Conservation (phyloP, 2,797 vertebrate genomes). For the Hyperoplus lanceolatus region DNA sequence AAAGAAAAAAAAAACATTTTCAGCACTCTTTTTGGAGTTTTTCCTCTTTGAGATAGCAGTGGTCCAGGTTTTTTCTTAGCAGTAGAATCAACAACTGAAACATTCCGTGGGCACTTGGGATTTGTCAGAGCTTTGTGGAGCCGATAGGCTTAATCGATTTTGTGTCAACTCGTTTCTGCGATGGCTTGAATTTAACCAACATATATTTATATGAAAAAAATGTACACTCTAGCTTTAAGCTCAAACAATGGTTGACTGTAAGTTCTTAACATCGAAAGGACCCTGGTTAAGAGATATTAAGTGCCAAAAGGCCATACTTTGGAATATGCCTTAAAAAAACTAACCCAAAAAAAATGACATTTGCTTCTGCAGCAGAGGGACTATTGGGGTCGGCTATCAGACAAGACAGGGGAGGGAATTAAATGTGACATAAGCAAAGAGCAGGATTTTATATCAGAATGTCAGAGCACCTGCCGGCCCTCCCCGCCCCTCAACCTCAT, state of each 20-base stretch:
- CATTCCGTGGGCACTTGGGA: no score
- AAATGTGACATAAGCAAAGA: conserved; percentile 52
- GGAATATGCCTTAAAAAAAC: not conserved
- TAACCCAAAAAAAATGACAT: not conserved
- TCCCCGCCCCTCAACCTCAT: conserved; percentile 37
- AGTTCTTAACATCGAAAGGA: not conserved
- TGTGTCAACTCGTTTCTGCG: no score
- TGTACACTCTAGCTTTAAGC: no score
- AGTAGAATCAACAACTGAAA: no score
- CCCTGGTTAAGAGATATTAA: not conserved
- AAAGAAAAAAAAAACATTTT: not conserved
- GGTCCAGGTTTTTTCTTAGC: not conserved
- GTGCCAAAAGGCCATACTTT: conserved; percentile 8
- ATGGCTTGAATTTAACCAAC: no score
- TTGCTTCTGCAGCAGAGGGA: conserved; percentile 8
- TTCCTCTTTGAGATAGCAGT: not conserved
- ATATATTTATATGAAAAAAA: no score
- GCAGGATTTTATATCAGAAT: conserved; percentile 55
- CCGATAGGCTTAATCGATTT: no score
- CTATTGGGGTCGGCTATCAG: conserved; percentile 1
- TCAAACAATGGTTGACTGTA: no score
- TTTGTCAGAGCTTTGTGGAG: no score
- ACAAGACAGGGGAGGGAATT: conserved; percentile 39
- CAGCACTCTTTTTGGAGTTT: not conserved
- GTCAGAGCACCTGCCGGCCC: conserved; percentile 39